These are phyloP conservation scores for Asbolus verrucosus DNA, from an alignment of 1,140 invertebrate species.

Conservation along the genomic window DNA sequence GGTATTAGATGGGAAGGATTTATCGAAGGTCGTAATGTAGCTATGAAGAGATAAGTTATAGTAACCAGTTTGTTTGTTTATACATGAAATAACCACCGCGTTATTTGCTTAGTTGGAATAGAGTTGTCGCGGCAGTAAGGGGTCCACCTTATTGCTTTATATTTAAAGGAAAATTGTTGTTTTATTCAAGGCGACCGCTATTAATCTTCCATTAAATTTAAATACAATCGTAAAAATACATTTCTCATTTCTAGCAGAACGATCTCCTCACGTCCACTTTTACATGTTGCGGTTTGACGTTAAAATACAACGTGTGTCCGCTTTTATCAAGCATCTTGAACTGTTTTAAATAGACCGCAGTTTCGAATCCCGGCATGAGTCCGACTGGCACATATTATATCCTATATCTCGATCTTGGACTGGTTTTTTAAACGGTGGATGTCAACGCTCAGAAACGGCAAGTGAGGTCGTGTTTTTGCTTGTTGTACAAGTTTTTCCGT, in stretches of 20 bases:
- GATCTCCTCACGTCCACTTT: constrained; percentile 6
- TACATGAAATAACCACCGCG: not conserved
- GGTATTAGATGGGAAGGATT: constrained; percentile 5
- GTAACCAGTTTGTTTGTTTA: constrained; percentile 1
- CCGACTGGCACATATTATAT: constrained; percentile 46
- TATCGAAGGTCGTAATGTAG: not conserved
- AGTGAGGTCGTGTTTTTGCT: constrained; percentile 47
- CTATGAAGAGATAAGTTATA: not conserved
- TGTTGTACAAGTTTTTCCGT: constrained; percentile 48
- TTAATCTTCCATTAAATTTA: constrained; percentile 46
- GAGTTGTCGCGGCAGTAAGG: not conserved
- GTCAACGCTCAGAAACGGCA: constrained; percentile 45
- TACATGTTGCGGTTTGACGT: constrained; percentile 37
- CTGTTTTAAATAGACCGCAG: constrained; percentile 45
- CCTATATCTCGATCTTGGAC: constrained; percentile 44
- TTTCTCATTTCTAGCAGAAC: constrained; percentile 40
- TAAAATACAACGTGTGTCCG: constrained; percentile 44
- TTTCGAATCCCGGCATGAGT: constrained; percentile 37
- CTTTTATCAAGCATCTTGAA: constrained; percentile 43
- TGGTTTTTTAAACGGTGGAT: constrained; percentile 41
- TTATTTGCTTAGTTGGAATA: not conserved
- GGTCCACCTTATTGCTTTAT: not conserved
- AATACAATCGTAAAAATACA: constrained; percentile 44
- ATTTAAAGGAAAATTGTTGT: constrained; percentile 4
- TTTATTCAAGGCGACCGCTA: constrained; percentile 2